These are phyloP conservation scores for Cheilosia pagana DNA, from an alignment of 2,888 invertebrate genomes.

Conservation along the genomic window DNA sequence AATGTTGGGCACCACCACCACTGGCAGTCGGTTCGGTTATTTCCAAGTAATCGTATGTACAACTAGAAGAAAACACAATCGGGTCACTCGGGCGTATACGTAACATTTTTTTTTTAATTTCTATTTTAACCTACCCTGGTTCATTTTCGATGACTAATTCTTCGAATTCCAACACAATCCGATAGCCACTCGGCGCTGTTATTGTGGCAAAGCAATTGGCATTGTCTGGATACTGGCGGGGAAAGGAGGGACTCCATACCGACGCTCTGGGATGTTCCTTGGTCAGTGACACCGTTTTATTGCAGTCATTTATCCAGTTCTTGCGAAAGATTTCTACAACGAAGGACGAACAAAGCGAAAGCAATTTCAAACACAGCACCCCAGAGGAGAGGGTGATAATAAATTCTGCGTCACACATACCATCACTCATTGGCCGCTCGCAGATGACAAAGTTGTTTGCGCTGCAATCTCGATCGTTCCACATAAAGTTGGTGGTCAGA, in stretches of 20 bases:
- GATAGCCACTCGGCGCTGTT: conserved; percentile 87
- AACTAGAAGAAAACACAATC: conserved; percentile 84
- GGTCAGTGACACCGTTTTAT: conserved; percentile 87
- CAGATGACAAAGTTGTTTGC: conserved; percentile 91
- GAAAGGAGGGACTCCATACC: conserved; percentile 92
- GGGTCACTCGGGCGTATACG: conserved; percentile 20
- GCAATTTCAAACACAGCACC: conserved; percentile 50
- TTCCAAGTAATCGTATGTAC: conserved; percentile 91
- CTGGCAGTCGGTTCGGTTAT: conserved; percentile 84
- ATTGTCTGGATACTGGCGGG: conserved; percentile 90
- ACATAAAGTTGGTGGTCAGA: conserved; percentile 87
- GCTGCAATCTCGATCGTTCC: conserved; percentile 92
- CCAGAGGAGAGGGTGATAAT: not conserved
- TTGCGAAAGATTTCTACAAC: conserved; percentile 83
- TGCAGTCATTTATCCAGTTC: conserved; percentile 86
- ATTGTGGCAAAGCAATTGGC: conserved; percentile 90
- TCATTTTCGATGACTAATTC: conserved; percentile 91
- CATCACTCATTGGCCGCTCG: conserved; percentile 87
- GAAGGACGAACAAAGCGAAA: conserved; percentile 17
- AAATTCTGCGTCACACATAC: conserved; percentile 81
- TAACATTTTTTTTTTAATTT: not conserved
- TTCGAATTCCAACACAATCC: conserved; percentile 90
- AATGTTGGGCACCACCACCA: conserved; percentile 35
- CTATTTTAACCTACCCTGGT: conserved; percentile 85
- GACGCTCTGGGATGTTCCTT: conserved; percentile 87